Conservation (phyloP, 1,140 invertebrate genomes). For the Trachymyrmex septentrionalis region DNA sequence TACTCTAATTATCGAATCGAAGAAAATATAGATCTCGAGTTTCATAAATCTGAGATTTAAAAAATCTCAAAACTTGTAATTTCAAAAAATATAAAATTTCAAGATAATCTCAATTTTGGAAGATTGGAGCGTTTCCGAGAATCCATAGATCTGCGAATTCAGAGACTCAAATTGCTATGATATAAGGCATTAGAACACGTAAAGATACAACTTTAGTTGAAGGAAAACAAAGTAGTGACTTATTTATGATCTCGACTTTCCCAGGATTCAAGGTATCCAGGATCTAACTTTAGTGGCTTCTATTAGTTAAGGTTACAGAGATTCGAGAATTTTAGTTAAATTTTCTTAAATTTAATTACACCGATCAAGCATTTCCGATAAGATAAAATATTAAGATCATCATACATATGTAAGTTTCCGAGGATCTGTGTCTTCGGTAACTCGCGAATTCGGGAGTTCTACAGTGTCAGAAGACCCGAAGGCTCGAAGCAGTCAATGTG, state of each 20-base stretch:
- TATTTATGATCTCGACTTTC: slow-evolving; percentile 34
- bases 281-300: slow-evolving; percentile 30
- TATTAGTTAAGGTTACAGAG: slow-evolving; percentile 40
- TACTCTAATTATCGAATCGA: neutral
- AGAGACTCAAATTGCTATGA: neutral
- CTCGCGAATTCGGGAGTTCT: neutral
- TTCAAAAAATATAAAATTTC: slow-evolving; percentile 13
- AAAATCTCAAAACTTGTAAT: neutral
- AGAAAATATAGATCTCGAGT: neutral
- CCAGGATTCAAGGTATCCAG: slow-evolving; percentile 26
- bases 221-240: slow-evolving; percentile 11
- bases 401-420: slow-evolving; percentile 23
- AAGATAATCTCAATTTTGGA: neutral
- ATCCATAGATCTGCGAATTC: neutral
- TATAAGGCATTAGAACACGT: neutral
- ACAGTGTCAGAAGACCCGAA: neutral
- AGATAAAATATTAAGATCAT: slow-evolving; percentile 13
- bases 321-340: slow-evolving; percentile 31
- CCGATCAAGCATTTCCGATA: slow-evolving; percentile 4
- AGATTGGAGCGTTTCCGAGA: neutral
- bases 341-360: slow-evolving; percentile 42
- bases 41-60: neutral
- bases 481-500: slow-evolving; percentile 44
- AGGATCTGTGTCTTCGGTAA: neutral
- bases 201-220: slow-evolving; percentile 21